Evolutionary conservation across 2,888 invertebrate species (phyloP), one percentile per base, ranked within the genome.

Genomic region (Caenorhabditis sp.): DNA sequence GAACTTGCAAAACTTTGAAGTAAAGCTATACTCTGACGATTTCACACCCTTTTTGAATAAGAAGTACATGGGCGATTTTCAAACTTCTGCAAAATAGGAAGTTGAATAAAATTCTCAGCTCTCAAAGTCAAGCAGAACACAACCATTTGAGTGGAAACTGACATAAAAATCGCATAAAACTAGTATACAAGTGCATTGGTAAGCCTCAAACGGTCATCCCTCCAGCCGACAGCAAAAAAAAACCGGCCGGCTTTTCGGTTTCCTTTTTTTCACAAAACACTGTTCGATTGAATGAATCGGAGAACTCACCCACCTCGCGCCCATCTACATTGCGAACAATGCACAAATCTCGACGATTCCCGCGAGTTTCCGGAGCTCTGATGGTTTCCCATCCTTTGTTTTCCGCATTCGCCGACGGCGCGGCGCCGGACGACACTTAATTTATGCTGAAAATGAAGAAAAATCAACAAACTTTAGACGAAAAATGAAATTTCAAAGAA

Each of bases 271-370:
- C 8, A 4, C 13, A 22, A 46, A 9, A 45, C 22, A 26, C 11
- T 24, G 46, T 46, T 46, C 46, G 24, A 46, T 26, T 24, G 26
- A 46, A 46, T 13, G 35, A 35, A 35, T 13, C 4, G 13, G 13
- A 46, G 46, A 46, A 46, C 46, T 46, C 26, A 46, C 46, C 46
- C 46, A 46, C 24, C 46, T 46, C 46, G 24, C 46, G 26, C 22
- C 22, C 11, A 24, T 46, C 26, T 26, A n/a, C 46, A 46, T 46
- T 26, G 24, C 22, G 4, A 24, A 46, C 46, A 26, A 26, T 46
- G 46, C n/a, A 22, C 5, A 6, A n/a, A 7, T 13, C 13, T 26
- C 24, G 41, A 17, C 46, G 24, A 11, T 26, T 26, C 6, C 2
- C 46, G 6, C 24, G 4, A 2, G 17, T 6, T 41, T 46, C 46